These are phyloP conservation scores for Cetoscarus ocellatus DNA, from an alignment of 2,797 vertebrate species.

Conservation along the genomic window DNA sequence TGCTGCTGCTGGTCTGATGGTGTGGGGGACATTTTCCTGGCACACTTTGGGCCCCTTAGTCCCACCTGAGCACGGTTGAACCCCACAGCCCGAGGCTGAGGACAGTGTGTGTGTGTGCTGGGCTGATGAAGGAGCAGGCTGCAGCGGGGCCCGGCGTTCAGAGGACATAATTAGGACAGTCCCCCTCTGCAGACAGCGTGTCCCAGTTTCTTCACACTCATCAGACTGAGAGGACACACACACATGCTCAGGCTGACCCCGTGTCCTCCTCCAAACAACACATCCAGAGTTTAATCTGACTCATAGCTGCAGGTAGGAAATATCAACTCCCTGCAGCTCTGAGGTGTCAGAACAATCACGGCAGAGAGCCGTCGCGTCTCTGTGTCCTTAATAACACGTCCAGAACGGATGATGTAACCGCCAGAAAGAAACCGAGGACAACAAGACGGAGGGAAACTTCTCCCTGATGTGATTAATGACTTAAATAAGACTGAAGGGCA, in stretches of 20 bases:
- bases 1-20: too few species aligned
- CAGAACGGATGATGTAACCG: constrained; percentile 59
- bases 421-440: constrained; percentile 51
- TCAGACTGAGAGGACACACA: constrained; percentile 49
- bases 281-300: constrained; percentile 56
- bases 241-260: constrained; percentile 10
- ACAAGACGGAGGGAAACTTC: constrained; percentile 21
- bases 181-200: constrained; percentile 69
- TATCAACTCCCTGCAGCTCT: constrained; percentile 70
- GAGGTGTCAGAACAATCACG: constrained; percentile 71
- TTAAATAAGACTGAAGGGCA: constrained; percentile 31
- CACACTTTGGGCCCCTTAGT: too few species aligned
- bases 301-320: constrained; percentile 76
- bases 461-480: constrained; percentile 47
- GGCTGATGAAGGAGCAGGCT: constrained; percentile 50
- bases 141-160: constrained; percentile 59
- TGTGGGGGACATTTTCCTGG: too few species aligned
- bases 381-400: constrained; percentile 56
- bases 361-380: constrained; percentile 54
- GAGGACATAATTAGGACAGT: constrained; percentile 76
- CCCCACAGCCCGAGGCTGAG: constrained; percentile 4
- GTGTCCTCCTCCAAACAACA: constrained; percentile 44
- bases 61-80: too few species aligned
- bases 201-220: constrained; percentile 76
- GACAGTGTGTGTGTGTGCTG: constrained; percentile 14